These are phyloP conservation scores for Poecile atricapillus DNA, from an alignment of 2,113 vertebrate genomes.

Conservation along the genomic window DNA sequence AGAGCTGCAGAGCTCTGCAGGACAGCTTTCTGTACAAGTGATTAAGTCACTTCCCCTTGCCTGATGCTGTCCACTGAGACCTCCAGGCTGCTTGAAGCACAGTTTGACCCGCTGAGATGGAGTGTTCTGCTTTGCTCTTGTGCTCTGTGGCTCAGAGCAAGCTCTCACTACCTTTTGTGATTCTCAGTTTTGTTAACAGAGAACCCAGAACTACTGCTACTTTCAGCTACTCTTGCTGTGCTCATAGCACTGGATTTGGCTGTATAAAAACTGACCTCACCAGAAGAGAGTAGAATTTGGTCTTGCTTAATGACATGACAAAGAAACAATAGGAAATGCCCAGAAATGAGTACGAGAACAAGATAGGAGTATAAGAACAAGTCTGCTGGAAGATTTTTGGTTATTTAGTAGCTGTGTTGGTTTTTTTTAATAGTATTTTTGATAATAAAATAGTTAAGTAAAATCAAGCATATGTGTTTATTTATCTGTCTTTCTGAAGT, in stretches of 20 bases:
- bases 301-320: neutral
- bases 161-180: neutral
- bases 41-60: neutral
- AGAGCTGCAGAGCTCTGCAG: neutral
- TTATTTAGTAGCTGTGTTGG: neutral
- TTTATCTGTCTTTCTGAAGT: neutral
- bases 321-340: neutral
- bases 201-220: neutral
- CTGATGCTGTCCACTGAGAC: neutral
- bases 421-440: neutral
- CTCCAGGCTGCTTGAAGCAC: neutral
- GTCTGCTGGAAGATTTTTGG: neutral
- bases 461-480: neutral
- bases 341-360: neutral
- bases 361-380: neutral
- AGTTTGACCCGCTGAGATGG: neutral
- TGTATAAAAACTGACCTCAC: neutral
- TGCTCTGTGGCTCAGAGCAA: neutral
- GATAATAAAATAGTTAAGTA: neutral
- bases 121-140: neutral
- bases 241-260: neutral
- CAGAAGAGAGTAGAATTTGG: neutral
- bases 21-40: neutral
- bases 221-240: neutral
- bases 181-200: neutral